Evolutionary conservation across 1,140 invertebrate species (phyloP), one percentile per base, ranked within the genome.

Genomic region (Delia radicum): DNA sequence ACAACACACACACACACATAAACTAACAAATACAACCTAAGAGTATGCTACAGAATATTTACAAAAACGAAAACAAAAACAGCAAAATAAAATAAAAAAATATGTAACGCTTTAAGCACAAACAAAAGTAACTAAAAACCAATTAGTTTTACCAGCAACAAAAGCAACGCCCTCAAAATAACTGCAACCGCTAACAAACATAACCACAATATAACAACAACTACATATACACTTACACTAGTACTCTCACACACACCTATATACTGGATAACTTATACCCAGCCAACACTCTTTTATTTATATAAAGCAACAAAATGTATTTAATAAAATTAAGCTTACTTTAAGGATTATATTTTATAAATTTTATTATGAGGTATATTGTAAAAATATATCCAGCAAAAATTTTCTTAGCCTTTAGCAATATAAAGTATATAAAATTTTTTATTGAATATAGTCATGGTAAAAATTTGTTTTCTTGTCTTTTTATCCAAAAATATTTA

Each of bases 301-400:
- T 13, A 10, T 10, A 42, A 21, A 7, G 4, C 48, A 21, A 21
- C 48, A 21, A n/a, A n/a, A 55, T 21, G 18, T 21, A 55, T 55
- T 55, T 55, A 55, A 55, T 55, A 55, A 55, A 55, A 55, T 55
- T 55, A 55, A 55, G 48, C 48, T 21, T 55, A 55, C 48, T 55
- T 55, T 55, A 21, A 21, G 48, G 12, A 15, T 48, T 1, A n/a
- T 13, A 37, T 10, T 10, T 13, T 13, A 37, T 37, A 37, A 37
- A 10, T 48, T n/a, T 48, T 15, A 48, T 15, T 48, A 15, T 4
- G 5, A 4, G 5, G 12, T 15, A 15, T 48, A 48, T 15, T 15
- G 42, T n/a, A 37, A 10, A 37, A 10, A 13, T 7, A 10, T 37
- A 37, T 7, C 8, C 33, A 15, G 12, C 15, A 13, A 8, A 48